Evolutionary conservation across 2,888 invertebrate genomes (phyloP).

Genomic region (Platynereis dumerilii): DNA sequence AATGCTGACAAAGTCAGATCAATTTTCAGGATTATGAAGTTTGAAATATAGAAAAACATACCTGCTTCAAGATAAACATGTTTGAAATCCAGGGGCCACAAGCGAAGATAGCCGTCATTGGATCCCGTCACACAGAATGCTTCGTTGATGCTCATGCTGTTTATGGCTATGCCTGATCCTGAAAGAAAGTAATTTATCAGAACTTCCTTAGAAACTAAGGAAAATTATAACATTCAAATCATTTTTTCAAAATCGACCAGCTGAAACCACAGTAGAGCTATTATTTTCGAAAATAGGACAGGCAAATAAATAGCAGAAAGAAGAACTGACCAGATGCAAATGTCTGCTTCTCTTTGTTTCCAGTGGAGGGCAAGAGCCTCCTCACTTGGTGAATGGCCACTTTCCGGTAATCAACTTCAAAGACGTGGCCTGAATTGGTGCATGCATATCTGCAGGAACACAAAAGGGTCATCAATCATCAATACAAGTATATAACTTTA

Average conservation of each 20-base stretch:
- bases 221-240: too few species aligned
- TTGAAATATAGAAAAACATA: not conserved
- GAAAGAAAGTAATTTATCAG: not conserved
- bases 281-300: not conserved
- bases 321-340: slow-evolving; percentile 46
- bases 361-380: slow-evolving; percentile 53
- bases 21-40: not conserved
- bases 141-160: slow-evolving; percentile 57
- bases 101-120: slow-evolving; percentile 60
- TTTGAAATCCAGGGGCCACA: slow-evolving; percentile 62
- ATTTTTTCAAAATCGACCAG: too few species aligned
- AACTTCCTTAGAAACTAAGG: not conserved
- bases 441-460: slow-evolving; percentile 49
- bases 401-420: slow-evolving; percentile 59
- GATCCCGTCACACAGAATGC: slow-evolving; percentile 64
- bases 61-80: slow-evolving; percentile 61
- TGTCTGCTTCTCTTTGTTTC: slow-evolving; percentile 46
- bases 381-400: slow-evolving; percentile 55
- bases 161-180: slow-evolving; percentile 39
- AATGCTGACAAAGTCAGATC: not conserved
- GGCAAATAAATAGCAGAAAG: not conserved
- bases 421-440: slow-evolving; percentile 59
- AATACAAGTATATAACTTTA: too few species aligned
- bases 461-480: slow-evolving; percentile 4
- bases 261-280: too few species aligned